Base-by-base conservation (phyloP, 2,888 invertebrate species). In the Harpalus rufipes region DNA sequence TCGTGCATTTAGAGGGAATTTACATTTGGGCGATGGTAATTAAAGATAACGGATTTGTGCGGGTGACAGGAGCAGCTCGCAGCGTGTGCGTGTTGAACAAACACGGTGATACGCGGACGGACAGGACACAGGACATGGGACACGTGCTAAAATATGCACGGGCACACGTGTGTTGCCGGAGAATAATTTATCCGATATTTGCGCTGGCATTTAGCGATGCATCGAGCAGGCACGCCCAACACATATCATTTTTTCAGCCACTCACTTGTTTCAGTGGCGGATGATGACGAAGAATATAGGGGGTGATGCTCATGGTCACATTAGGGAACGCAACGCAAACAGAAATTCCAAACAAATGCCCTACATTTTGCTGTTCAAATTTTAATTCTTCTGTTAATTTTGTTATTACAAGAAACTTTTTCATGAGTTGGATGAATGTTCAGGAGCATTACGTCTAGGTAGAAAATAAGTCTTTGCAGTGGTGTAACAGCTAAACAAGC, bases 171-270 rank as follows among this genome's bases (percentile, higher is more conserved):
- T 78, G 78, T 78, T 78, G 58, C 59, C n/a, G 14, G 14, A 25
- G 78, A 56, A 78, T 78, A 78, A 78, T 78, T 78, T 78, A 78
- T 78, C 78, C 59, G 56, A 78, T 78, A 78, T 78, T 78, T 59
- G 59, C 78, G 78, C 58, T 56, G 18, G 78, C 78, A 59, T 78
- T 78, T 78, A 56, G 14, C 72, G 51, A 74, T 74, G 72, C 72
- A 74, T 74, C 72, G 68, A 14, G 59, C 63, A 18, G 21, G 12
- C 63, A 63, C 72, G 72, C 72, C 72, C 72, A 74, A 51, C 72
- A 74, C 72, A 74, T 16, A 74, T 74, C 44, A 74, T 74, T 51
- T 51, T 51, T 51, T 51, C 44, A 51, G 44, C 10, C 44, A 4
- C 44, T 51, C 12, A 32, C 32, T 32, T 32, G 32, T 12, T 12